A percentile compares a stretch with the other conserved stretches of the same genome.
Evolutionary conservation across 2,888 invertebrate species (phyloP).

Genomic region (Phaedon cochleariae): DNA sequence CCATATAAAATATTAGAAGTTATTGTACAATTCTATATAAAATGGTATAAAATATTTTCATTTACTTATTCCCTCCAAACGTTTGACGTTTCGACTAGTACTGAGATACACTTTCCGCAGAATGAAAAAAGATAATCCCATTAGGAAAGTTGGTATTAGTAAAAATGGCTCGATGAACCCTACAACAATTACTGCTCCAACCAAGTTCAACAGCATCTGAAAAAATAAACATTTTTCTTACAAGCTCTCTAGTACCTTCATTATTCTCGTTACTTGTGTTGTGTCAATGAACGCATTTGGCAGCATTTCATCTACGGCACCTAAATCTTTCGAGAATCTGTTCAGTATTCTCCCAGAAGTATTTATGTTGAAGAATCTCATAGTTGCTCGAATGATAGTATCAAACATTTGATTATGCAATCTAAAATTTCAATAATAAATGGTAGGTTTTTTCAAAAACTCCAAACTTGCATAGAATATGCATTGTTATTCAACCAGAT

Average conservation of each 20-base stretch:
- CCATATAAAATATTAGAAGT: no score
- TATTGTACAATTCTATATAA: slow-evolving; percentile 20
- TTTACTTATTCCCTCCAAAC: slow-evolving; percentile 74
- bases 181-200: slow-evolving; percentile 79
- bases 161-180: slow-evolving; percentile 75
- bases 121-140: slow-evolving; percentile 70
- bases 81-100: slow-evolving; percentile 79
- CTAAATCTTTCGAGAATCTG: slow-evolving; percentile 77
- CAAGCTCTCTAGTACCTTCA: neutral
- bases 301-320: slow-evolving; percentile 65
- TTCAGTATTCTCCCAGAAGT: slow-evolving; percentile 75
- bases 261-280: slow-evolving; percentile 52
- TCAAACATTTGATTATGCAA: slow-evolving; percentile 81
- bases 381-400: slow-evolving; percentile 70
- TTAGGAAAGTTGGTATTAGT: slow-evolving; percentile 71
- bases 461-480: no score
- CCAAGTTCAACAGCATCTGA: slow-evolving; percentile 73
- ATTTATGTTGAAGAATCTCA: slow-evolving; percentile 82
- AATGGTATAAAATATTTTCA: slow-evolving; percentile 33
- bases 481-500: no score
- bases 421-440: slow-evolving; percentile 60
- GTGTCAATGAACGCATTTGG: slow-evolving; percentile 63
- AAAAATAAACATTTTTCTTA: slow-evolving; percentile 27
- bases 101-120: slow-evolving; percentile 74
- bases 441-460: no score